These are phyloP conservation scores for Dicycla oo DNA, from an alignment of 2,888 invertebrate species.

Conservation along the genomic window DNA sequence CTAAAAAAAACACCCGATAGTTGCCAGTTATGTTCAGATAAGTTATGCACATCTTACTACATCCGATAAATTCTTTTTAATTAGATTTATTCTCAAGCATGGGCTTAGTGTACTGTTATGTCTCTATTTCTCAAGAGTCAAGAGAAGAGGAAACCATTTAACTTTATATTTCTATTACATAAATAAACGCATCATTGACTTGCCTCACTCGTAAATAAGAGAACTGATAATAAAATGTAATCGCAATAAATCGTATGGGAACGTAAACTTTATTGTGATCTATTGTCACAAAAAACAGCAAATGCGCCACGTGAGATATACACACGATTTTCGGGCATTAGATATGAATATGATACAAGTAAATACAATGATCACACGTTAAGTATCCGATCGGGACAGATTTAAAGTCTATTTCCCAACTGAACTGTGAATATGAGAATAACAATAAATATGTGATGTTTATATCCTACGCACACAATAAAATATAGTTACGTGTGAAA, in stretches of 20 bases:
- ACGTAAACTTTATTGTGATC: constrained; percentile 10
- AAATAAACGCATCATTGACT: not conserved
- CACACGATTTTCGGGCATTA: constrained; percentile 33
- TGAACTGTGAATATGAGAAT: constrained; percentile 14
- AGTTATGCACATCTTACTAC: not conserved
- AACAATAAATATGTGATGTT: constrained; percentile 30
- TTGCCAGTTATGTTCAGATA: not conserved
- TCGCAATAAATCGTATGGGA: constrained; percentile 27
- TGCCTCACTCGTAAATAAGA: constrained; percentile 23
- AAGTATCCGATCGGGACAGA: constrained; percentile 17
- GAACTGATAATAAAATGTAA: constrained; percentile 12
- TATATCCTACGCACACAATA: constrained; percentile 30
- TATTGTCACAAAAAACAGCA: constrained; percentile 18
- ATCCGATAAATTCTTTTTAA: constrained; percentile 23
- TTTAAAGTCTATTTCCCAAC: constrained; percentile 33
- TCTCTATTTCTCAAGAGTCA: constrained; percentile 16
- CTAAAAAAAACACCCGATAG: too few species aligned
- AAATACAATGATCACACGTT: constrained; percentile 26
- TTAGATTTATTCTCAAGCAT: constrained; percentile 1
- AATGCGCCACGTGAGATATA: constrained; percentile 39
- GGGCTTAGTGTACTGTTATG: not conserved
- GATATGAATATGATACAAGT: constrained; percentile 17
- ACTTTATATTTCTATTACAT: constrained; percentile 7
- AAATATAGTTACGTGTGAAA: constrained; percentile 21
- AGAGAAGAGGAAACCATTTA: constrained; percentile 4